phyloP scores from a whole-genome alignment of 1,140 invertebrate genomes.

The Drosophila baimaii region DNA sequence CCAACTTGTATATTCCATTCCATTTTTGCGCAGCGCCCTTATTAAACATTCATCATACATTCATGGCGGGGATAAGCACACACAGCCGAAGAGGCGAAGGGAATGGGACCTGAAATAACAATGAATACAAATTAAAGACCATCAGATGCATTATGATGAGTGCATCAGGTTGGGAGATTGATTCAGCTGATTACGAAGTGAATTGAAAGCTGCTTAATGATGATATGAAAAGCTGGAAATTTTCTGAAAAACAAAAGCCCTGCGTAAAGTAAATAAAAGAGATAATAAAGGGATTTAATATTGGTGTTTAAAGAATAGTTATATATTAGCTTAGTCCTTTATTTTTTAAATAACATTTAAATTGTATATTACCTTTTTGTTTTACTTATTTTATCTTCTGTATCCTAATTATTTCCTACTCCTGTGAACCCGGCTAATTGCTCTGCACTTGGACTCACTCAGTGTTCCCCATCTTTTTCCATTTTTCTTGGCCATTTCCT shows the following conservation, averaged over 20 bases:
- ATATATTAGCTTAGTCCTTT: background rate
- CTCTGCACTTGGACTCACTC: constrained; percentile 31
- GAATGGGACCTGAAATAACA: constrained; percentile 10
- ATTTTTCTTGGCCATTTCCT: constrained; percentile 41
- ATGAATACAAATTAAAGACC: constrained; percentile 36
- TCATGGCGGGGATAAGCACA: background rate
- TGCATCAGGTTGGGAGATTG: constrained; percentile 16
- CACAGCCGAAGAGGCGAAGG: background rate
- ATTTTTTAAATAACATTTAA: background rate
- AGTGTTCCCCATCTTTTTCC: background rate
- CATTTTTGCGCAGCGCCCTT: constrained; percentile 22
- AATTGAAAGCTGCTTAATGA: constrained; percentile 24
- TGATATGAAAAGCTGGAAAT: constrained; percentile 4
- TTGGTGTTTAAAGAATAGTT: background rate
- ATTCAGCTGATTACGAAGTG: constrained; percentile 10
- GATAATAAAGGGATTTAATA: constrained; percentile 1
- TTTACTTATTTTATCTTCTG: background rate
- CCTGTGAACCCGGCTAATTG: constrained; percentile 4
- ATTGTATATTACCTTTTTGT: background rate
- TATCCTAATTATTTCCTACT: constrained; percentile 6
- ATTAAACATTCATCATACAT: constrained; percentile 32
- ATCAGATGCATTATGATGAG: constrained; percentile 20
- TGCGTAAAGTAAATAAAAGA: background rate
- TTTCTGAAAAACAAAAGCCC: background rate
- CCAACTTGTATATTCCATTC: background rate